These are phyloP conservation scores for Esox masquinongy DNA, from an alignment of 2,797 vertebrate genomes.

Conservation along the genomic window DNA sequence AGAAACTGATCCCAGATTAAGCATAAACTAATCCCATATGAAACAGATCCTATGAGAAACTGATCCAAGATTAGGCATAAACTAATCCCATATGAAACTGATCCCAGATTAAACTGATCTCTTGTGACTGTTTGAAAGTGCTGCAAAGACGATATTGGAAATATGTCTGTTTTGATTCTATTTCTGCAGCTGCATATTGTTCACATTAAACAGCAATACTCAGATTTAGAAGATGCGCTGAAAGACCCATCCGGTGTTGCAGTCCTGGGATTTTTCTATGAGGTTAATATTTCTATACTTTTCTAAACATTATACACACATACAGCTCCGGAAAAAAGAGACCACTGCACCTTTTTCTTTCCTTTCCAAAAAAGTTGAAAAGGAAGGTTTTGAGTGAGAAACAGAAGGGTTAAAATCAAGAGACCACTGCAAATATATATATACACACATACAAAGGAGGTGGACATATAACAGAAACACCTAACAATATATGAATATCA, in stretches of 20 bases:
- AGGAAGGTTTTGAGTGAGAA: no score
- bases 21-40: not conserved
- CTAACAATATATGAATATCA: no score
- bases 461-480: no score
- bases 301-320: not conserved
- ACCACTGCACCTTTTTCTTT: no score
- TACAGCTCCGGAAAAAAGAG: no score
- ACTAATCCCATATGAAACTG: not conserved
- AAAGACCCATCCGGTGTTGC: constrained; percentile 71
- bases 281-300: constrained; percentile 67
- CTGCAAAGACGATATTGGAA: not conserved
- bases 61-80: no score
- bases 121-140: no score
- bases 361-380: no score
- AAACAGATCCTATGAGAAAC: no score
- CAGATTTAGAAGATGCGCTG: constrained; percentile 48
- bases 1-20: not conserved
- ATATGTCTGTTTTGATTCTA: constrained; percentile 7
- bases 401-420: no score
- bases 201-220: constrained; percentile 76
- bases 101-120: not conserved
- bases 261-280: constrained; percentile 87
- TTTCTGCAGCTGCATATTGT: constrained; percentile 86
- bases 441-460: no score
- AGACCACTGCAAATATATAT: no score